Evolutionary conservation across 2,888 invertebrate genomes (phyloP), one percentile per base, ranked within the genome.

Genomic region (Stictocephala bisonia): DNA sequence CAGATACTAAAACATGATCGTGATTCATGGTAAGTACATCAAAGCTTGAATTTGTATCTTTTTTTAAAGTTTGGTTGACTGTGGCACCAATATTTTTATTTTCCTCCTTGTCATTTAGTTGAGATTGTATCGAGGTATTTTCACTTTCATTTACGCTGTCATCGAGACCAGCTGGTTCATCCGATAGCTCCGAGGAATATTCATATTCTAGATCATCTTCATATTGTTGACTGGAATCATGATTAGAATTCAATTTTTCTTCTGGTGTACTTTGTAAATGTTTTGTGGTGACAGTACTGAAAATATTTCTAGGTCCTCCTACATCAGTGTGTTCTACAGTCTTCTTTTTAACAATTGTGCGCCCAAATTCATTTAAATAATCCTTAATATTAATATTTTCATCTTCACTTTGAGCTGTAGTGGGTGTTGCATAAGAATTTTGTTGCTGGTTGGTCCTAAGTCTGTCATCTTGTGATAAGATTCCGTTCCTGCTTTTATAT

Each of bases 1-100:
- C 87, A 80, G 87, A 84, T 0, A 88, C 87, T 81, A 86, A 84
- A 64, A 85, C 85, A 27, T 85, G 86, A 71, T 85, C 84, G 13
- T 87, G 85, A 82, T 88, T 88, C 85, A 87, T 87, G 15, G 87
- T 86, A 60, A 89, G 82, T 2, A 89, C 85, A 75, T 89, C 88
- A 79, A 87, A 89, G 22, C 85, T 81, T 53, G 73, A 70, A 41
- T 72, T 72, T 26, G 3, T 66, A 26, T 66, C 66, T 18, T 27
- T 27, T 27, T 60, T 60, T 35, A 35, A 1, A 2, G 27, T 60
- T 22, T 35, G 27, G n/a, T n/a, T n/a, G n/a, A n/a, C n/a, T n/a
- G n/a, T n/a, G n/a, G n/a, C n/a, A 60, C 40, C 22, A 15, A 31
- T 3, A 1, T 7, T 3, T 40, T 60, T 60, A 60, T 29, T 60